These are phyloP conservation scores for Cliona cf. orientalis DNA, from an alignment of 37 sponge, comb jelly and placozoan species.

Conservation along the genomic window DNA sequence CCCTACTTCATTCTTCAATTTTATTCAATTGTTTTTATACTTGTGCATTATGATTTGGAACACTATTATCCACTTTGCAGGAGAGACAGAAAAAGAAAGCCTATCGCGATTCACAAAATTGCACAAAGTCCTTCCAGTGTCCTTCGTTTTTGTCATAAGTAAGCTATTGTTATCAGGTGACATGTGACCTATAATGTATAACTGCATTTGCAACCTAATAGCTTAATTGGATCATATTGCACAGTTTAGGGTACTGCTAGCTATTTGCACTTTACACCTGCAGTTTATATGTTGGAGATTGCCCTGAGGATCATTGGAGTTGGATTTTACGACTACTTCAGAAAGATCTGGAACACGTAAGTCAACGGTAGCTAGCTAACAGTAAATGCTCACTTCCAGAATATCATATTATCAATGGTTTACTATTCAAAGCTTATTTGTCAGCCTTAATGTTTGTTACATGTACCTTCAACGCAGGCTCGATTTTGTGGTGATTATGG, in stretches of 20 bases:
- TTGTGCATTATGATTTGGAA: too few species aligned
- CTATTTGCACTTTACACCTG: background rate
- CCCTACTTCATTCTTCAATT: too few species aligned
- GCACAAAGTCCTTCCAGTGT: background rate
- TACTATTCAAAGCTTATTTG: too few species aligned
- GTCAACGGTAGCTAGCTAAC: background rate
- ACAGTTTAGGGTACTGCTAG: too few species aligned
- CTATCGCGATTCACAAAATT: background rate
- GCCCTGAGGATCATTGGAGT: slow-evolving; percentile 52
- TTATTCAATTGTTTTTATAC: too few species aligned
- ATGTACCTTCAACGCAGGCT: background rate
- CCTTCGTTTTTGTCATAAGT: background rate
- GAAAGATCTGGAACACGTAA: slow-evolving; percentile 52
- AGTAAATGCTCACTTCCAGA: background rate
- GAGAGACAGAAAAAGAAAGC: too few species aligned
- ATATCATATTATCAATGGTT: background rate
- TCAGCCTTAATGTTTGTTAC: too few species aligned
- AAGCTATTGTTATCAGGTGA: background rate
- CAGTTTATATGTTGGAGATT: slow-evolving; percentile 73
- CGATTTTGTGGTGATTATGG: background rate
- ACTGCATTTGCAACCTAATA: too few species aligned
- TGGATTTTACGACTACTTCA: slow-evolving; percentile 62
- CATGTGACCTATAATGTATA: too few species aligned
- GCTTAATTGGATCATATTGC: too few species aligned
- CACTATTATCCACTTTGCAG: too few species aligned